Evolutionary conservation across 2,888 invertebrate species (phyloP), one percentile per base, ranked within the genome.

Genomic region (Caenorhabditis drosophilae): DNA sequence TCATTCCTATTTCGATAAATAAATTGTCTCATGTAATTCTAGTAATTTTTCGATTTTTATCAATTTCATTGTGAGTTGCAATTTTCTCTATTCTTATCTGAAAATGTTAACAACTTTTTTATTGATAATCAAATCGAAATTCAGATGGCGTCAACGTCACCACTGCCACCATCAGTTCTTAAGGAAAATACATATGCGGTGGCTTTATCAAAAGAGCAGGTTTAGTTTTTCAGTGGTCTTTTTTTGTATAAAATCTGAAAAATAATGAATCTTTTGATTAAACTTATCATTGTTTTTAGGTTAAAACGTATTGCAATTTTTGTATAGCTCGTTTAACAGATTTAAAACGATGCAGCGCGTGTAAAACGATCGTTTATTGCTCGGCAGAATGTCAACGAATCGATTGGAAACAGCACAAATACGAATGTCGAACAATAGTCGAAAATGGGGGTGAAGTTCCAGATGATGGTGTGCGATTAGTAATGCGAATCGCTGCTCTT

Each of bases 321-420:
- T 69, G 69, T 27, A 16, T 69, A 7, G 36, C 23, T 1, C 44
- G 27, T 9, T 48, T 40, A n/a, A 22, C 11, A 4, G 41, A 48
- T 4, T 56, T 64, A 22, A 52, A 51, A 20, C 47, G 47, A 15
- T 69, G 69, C 31, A 42, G 45, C 25, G 61, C 51, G n/a, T 69
- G 69, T 18, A 41, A 20, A 22, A 40, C 9, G 12, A 15, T 69
- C 7, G 12, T 15, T 4, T 69, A 69, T 34, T 69, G 69, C 25
- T 53, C 55, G 6, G n/a, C 20, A 15, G 58, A 57, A 2, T 69
- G 69, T 47, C 63, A 64, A 40, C 45, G 40, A 41, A 16, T 9
- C 4, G 64, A 69, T 20, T 69, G 64, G 69, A 50, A 42, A 20
- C 16, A 45, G 38, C 69, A 69, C 45, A 64, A 52, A 20, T 4